Base-by-base conservation (phyloP, 1,140 invertebrate genomes). In the Idris sp. region DNA sequence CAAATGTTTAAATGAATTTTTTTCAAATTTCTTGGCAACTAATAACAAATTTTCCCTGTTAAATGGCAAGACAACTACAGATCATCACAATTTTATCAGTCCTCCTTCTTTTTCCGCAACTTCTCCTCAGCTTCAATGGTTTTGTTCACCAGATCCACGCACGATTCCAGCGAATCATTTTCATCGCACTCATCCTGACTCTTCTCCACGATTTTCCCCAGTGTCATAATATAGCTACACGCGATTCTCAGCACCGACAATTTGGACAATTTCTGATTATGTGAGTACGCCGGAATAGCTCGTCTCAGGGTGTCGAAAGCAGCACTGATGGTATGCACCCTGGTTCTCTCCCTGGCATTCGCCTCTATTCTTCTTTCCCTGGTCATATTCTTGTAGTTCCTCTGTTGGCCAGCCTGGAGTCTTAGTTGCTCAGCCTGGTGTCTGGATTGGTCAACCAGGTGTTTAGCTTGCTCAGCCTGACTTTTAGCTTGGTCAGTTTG, bases 361-460 rank as follows among this genome's bases (percentile, higher is more conserved):
- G 96, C 96, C 84, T 98, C 96, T 77, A 97, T 96, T 19, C 96
- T 87, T 62, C 96, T 89, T 79, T 97, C 96, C 15, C 95, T 88
- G 0, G 95, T 97, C 96, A 97, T 97, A 81, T 97, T 97, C 81
- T 98, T 97, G 84, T 97, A 97, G 83, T 97, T 97, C 62, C 96
- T 91, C 76, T 95, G 93, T 43, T 94, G 82, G 10, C 77, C 68
- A n/a, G 58, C 6, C 46, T 77, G 61, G 33, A 78, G 74, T 62
- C 77, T 76, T 49, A 74, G 25, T 19, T 64, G 69, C 18, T n/a
- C n/a, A n/a, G n/a, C n/a, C n/a, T n/a, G n/a, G n/a, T n/a, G n/a
- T n/a, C n/a, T n/a, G n/a, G n/a, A n/a, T n/a, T n/a, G n/a, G n/a
- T n/a, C n/a, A n/a, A n/a, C n/a, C n/a, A n/a, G n/a, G n/a, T n/a